Evolutionary conservation across 2,888 invertebrate genomes (phyloP).

Genomic region (Apamea sordens): DNA sequence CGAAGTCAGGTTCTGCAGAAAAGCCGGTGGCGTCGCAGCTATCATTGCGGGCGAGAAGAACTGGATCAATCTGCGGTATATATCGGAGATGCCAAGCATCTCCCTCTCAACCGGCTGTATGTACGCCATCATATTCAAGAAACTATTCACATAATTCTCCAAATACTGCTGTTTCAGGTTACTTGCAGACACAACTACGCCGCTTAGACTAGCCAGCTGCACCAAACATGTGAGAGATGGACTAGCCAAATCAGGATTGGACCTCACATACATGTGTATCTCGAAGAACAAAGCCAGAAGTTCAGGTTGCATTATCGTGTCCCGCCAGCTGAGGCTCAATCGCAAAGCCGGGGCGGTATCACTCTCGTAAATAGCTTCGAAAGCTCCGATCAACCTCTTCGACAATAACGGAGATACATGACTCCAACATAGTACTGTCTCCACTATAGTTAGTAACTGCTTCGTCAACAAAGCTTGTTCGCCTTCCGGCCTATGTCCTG

Average conservation of each 20-base stretch:
- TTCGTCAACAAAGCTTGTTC: constrained; percentile 91
- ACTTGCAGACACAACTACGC: constrained; percentile 80
- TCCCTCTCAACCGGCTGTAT: constrained; percentile 85
- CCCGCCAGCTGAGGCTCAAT: constrained; percentile 93
- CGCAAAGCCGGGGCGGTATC: constrained; percentile 92
- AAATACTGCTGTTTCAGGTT: constrained; percentile 85
- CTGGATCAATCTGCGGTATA: constrained; percentile 85
- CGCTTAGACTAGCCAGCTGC: constrained; percentile 91
- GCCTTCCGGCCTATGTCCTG: constrained; percentile 87
- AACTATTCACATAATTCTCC: constrained; percentile 86
- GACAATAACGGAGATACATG: constrained; percentile 93
- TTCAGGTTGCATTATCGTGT: constrained; percentile 93
- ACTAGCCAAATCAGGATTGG: constrained; percentile 93
- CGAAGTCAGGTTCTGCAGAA: constrained; percentile 85
- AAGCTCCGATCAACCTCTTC: constrained; percentile 93
- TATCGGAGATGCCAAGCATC: constrained; percentile 86
- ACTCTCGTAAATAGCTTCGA: constrained; percentile 92
- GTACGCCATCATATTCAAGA: constrained; percentile 85
- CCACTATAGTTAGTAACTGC: constrained; percentile 94
- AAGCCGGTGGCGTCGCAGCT: constrained; percentile 82
- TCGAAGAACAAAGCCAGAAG: constrained; percentile 95
- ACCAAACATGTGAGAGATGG: constrained; percentile 95
- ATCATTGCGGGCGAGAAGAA: constrained; percentile 86
- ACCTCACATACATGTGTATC: constrained; percentile 95
- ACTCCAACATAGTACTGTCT: constrained; percentile 95